Conservation (phyloP, 2,113 vertebrate species). For the Blennius ocellaris region DNA sequence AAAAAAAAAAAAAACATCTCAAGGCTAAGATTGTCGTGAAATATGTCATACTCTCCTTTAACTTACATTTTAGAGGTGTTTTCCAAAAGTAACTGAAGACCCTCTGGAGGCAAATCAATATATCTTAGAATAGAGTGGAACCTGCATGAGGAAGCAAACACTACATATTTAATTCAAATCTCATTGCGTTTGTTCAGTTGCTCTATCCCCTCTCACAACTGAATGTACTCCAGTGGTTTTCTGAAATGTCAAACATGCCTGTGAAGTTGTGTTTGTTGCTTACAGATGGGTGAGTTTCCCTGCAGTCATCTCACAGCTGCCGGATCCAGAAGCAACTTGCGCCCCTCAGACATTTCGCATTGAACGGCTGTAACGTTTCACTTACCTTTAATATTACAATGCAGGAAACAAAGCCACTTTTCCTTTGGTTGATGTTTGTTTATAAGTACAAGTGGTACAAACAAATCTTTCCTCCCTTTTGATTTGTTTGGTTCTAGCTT, state of each 20-base stretch:
- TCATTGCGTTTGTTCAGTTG: no score
- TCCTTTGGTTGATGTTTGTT: neutral
- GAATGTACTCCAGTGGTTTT: no score
- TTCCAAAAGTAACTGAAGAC: neutral
- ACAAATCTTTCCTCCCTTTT: neutral
- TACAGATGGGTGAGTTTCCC: no score
- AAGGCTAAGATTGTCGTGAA: neutral
- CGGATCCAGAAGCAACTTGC: no score
- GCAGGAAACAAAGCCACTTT: no score
- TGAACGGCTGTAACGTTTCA: neutral
- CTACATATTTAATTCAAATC: neutral
- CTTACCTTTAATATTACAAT: no score
- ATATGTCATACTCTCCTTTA: neutral
- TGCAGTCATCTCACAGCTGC: no score
- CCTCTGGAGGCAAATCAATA: neutral
- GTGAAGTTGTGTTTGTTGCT: no score
- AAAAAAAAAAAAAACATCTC: neutral
- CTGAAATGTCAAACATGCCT: no score
- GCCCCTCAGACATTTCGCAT: no score
- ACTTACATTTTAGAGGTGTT: slow-evolving; percentile 4
- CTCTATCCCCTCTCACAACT: no score
- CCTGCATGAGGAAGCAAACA: neutral
- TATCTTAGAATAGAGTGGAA: neutral
- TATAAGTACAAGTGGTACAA: neutral
- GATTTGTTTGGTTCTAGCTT: no score